Percentiles rank a stretch among this genome's conserved stretches.
Evolutionary conservation across 1,140 invertebrate species (phyloP).

Genomic region (Kradibia gibbosae): DNA sequence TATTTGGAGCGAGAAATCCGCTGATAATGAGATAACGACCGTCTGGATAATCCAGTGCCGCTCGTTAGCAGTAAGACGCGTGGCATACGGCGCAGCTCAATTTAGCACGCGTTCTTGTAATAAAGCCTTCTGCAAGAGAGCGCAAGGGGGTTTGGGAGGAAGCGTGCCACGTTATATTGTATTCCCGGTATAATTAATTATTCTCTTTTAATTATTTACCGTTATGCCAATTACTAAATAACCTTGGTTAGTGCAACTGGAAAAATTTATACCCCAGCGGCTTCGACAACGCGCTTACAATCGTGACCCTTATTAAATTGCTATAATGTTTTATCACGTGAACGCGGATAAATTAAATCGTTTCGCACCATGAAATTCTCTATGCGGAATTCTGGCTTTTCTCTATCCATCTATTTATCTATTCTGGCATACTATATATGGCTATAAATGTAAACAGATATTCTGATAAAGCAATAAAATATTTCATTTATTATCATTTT

Average conservation of each 20-base stretch:
- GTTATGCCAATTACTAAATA: constrained; percentile 42
- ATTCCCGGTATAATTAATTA: constrained; percentile 18
- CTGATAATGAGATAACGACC: constrained; percentile 24
- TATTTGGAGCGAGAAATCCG: not conserved
- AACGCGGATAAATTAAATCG: constrained; percentile 21
- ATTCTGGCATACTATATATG: not conserved
- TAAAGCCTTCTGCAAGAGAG: not conserved
- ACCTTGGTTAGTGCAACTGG: not conserved
- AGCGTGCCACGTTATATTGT: not conserved
- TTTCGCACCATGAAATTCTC: constrained; percentile 18
- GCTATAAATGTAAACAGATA: not conserved
- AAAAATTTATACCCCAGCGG: not conserved
- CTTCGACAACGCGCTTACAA: not conserved
- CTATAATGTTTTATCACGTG: constrained; percentile 27
- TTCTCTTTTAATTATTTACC: constrained; percentile 46
- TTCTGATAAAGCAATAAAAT: constrained; percentile 5
- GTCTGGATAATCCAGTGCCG: not conserved
- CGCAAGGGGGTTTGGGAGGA: not conserved
- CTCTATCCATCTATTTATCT: not conserved
- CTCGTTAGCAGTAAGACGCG: constrained; percentile 27
- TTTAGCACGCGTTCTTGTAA: constrained; percentile 12
- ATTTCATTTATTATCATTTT: not conserved
- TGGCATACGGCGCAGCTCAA: constrained; percentile 24
- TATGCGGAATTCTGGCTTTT: not conserved
- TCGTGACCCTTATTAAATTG: constrained; percentile 9